These are phyloP conservation scores for Triops longicaudatus DNA, from an alignment of 1,140 invertebrate species.

Conservation along the genomic window DNA sequence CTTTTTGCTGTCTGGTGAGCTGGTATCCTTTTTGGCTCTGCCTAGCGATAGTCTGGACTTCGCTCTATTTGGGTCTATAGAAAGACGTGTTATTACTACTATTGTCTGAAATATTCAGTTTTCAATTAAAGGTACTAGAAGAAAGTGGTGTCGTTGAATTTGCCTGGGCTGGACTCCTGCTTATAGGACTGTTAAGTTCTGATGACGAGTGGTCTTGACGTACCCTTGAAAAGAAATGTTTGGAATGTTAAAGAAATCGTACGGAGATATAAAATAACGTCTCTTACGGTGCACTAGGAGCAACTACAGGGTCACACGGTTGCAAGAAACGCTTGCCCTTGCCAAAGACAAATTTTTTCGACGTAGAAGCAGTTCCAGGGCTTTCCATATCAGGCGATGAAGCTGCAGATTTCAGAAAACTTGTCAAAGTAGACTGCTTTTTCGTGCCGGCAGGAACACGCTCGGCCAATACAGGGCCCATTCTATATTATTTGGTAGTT, in stretches of 20 bases:
- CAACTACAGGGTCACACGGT: background rate
- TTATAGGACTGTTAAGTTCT: too few relatives aligned
- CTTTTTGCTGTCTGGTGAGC: background rate
- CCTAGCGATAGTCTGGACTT: background rate
- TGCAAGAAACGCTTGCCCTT: background rate
- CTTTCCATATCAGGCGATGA: background rate
- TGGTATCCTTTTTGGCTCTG: background rate
- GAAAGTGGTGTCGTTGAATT: too few relatives aligned
- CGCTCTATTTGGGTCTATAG: background rate
- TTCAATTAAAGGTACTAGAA: too few relatives aligned
- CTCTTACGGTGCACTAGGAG: background rate
- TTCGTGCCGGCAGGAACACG: background rate
- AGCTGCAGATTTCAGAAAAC: background rate
- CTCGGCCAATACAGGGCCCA: background rate
- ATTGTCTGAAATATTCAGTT: background rate
- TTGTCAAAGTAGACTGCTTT: background rate
- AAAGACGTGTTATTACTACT: background rate
- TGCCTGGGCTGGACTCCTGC: too few relatives aligned
- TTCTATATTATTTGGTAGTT: background rate
- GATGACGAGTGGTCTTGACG: too few relatives aligned
- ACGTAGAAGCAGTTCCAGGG: background rate
- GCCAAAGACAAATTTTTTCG: background rate
- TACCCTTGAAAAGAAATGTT: too few relatives aligned
- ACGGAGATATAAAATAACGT: too few relatives aligned
- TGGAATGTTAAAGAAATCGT: too few relatives aligned